These are phyloP conservation scores for Pollachius pollachius DNA, from an alignment of 2,113 vertebrate genomes.

Conservation along the genomic window DNA sequence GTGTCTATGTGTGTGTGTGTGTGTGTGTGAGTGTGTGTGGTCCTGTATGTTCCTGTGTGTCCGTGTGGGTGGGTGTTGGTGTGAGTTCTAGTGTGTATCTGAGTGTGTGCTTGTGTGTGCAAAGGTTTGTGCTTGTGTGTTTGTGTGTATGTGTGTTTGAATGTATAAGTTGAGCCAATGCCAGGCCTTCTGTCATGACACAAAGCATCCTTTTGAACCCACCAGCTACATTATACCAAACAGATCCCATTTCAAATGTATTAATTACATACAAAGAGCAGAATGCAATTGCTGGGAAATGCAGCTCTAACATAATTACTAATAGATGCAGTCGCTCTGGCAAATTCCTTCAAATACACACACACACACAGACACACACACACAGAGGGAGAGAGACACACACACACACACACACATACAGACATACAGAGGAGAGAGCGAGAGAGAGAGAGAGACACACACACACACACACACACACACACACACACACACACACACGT, in stretches of 20 bases:
- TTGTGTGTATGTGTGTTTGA: conserved; percentile 31
- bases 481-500: too few relatives aligned
- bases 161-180: conserved; percentile 28
- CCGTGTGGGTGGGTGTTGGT: neutral
- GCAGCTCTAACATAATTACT: too few relatives aligned
- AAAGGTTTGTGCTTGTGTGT: conserved; percentile 30
- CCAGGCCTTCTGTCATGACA: conserved; percentile 56
- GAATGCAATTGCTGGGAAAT: conserved; percentile 50
- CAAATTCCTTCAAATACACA: too few relatives aligned
- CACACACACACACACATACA: too few relatives aligned
- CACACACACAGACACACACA: too few relatives aligned
- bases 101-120: conserved; percentile 34
- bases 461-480: too few relatives aligned
- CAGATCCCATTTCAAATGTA: conserved; percentile 75
- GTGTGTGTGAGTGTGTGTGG: neutral
- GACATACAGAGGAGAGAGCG: too few relatives aligned
- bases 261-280: conserved; percentile 68
- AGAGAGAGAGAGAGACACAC: too few relatives aligned
- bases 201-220: conserved; percentile 71
- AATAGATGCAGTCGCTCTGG: too few relatives aligned
- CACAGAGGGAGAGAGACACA: too few relatives aligned
- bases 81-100: conserved; percentile 2
- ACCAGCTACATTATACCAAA: conserved; percentile 64
- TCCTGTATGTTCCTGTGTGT: neutral
- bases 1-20: neutral